Conservation (phyloP, 2,888 invertebrate species). For the Tenthredo mesomela region DNA sequence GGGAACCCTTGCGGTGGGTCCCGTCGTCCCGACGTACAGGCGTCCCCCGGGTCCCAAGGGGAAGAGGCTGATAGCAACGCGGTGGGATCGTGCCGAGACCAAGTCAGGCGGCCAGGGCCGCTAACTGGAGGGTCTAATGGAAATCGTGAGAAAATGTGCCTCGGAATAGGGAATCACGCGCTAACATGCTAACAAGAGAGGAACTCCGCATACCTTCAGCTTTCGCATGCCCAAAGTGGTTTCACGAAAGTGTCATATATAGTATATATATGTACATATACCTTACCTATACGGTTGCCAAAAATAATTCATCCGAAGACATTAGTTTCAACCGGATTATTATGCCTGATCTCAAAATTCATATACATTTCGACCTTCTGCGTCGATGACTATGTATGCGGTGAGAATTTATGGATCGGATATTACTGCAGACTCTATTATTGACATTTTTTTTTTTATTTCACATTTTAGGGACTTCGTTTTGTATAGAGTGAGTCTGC, state of each 20-base stretch:
- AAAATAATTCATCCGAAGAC: not conserved
- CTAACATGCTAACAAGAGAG: conserved; percentile 47
- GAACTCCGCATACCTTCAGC: not conserved
- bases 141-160: conserved; percentile 60
- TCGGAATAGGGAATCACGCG: conserved; percentile 46
- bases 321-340: not conserved
- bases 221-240: not conserved
- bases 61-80: conserved; percentile 54
- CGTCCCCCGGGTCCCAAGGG: conserved; percentile 57
- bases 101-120: conserved; percentile 36
- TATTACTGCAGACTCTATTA: too few relatives aligned
- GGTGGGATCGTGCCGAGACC: conserved; percentile 47
- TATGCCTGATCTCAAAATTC: not conserved
- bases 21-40: conserved; percentile 13
- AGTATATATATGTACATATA: too few relatives aligned
- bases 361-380: not conserved
- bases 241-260: not conserved
- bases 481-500: too few relatives aligned
- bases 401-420: not conserved
- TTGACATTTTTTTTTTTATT: too few relatives aligned
- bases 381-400: not conserved
- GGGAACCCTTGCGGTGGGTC: conserved; percentile 63
- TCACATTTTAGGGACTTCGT: too few relatives aligned
- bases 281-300: not conserved
- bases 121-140: conserved; percentile 52